Percentiles rank a stretch among this genome's conserved stretches.
phyloP scores from a whole-genome alignment of 2,888 invertebrate genomes.

The Amphipyra tragopoginis region DNA sequence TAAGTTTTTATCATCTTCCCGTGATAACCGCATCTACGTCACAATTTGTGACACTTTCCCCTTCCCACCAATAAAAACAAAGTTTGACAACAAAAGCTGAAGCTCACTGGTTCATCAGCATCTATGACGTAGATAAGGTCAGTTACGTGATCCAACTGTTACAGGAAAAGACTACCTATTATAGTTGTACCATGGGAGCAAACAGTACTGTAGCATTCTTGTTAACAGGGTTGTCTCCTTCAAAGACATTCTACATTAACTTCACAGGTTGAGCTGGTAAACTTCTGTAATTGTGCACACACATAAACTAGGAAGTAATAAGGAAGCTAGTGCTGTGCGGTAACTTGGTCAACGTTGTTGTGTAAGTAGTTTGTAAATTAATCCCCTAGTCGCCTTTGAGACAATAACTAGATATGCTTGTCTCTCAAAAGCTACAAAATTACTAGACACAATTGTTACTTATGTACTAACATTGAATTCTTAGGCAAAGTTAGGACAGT shows the following conservation, averaged over 20 bases:
- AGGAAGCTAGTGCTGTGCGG: constrained; percentile 5
- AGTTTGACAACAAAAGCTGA: too few relatives aligned
- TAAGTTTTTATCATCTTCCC: too few relatives aligned
- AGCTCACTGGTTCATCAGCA: too few relatives aligned
- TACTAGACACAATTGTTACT: constrained; percentile 8
- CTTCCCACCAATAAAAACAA: too few relatives aligned
- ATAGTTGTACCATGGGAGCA: too few relatives aligned
- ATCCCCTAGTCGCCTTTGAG: constrained; percentile 12
- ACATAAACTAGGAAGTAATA: constrained; percentile 18
- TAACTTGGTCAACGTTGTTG: constrained; percentile 24
- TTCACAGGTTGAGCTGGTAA: constrained; percentile 21
- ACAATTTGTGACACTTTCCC: too few relatives aligned
- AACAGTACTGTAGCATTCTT: neutral
- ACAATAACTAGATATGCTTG: neutral
- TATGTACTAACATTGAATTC: neutral
- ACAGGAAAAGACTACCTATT: too few relatives aligned
- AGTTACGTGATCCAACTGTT: too few relatives aligned
- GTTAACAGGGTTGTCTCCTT: constrained; percentile 18
- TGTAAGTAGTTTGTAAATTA: constrained; percentile 1
- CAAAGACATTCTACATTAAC: constrained; percentile 34
- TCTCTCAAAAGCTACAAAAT: too few relatives aligned
- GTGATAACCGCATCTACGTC: too few relatives aligned
- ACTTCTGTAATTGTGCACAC: constrained; percentile 34
- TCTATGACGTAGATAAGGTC: too few relatives aligned
- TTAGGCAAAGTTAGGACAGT: neutral